Percentiles rank a stretch among this genome's conserved stretches.
Evolutionary conservation across 2,113 vertebrate species (phyloP).

Genomic region (Podilymbus podiceps): DNA sequence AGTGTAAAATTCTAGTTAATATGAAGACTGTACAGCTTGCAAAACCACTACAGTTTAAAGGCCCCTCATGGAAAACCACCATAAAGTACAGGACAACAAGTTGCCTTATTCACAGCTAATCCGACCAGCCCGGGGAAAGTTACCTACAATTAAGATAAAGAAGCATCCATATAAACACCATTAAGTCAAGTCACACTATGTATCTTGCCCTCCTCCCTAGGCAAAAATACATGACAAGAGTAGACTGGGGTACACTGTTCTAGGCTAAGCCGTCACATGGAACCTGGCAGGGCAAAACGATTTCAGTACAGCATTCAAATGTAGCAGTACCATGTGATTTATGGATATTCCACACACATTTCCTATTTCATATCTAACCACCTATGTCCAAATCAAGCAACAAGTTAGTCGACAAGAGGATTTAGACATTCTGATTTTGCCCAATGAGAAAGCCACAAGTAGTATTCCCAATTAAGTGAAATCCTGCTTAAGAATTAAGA

Average conservation of each 20-base stretch:
- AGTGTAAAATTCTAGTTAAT: too few species aligned
- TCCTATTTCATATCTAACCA: not conserved
- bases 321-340: rapidly evolving
- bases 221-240: not conserved
- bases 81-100: not conserved
- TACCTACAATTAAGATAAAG: not conserved
- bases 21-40: not conserved
- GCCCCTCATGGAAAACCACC: not conserved
- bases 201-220: not conserved
- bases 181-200: not conserved
- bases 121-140: not conserved
- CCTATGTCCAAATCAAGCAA: not conserved
- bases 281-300: not conserved
- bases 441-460: not conserved
- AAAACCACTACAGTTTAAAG: not conserved
- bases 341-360: too few species aligned
- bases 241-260: not conserved
- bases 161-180: not conserved
- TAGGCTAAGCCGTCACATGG: not conserved
- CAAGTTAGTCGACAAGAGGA: not conserved
- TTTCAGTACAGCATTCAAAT: not conserved
- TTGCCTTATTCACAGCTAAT: not conserved
- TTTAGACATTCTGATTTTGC: not conserved
- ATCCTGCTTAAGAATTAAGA: not conserved
- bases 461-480: not conserved